Percentiles rank a stretch among this genome's conserved stretches.
phyloP scores from a whole-genome alignment of 1,140 invertebrate species.

The Drosophila subpulchrella region DNA sequence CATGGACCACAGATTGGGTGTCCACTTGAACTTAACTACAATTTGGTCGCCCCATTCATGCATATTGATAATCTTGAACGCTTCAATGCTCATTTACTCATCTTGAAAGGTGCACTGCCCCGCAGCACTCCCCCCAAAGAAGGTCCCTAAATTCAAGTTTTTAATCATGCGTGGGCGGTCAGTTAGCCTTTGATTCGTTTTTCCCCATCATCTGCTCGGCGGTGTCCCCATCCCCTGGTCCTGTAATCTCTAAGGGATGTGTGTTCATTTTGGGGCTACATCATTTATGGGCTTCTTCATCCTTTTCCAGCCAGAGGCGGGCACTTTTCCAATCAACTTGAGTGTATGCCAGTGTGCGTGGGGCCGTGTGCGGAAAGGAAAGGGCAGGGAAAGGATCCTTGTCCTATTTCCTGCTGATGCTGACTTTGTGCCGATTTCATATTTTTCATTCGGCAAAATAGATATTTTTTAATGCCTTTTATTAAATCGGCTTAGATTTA shows the following conservation, averaged over 20 bases:
- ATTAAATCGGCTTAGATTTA: conserved; percentile 79
- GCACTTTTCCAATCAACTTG: conserved; percentile 61
- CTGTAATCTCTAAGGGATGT: conserved; percentile 27
- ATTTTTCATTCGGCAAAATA: conserved; percentile 78
- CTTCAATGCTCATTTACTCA: conserved; percentile 59
- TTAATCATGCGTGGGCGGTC: conserved; percentile 61
- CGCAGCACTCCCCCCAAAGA: background rate
- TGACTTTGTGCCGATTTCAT: conserved; percentile 71
- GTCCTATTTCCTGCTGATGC: conserved; percentile 57
- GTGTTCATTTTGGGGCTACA: conserved; percentile 45
- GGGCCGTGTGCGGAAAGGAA: background rate
- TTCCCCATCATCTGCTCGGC: conserved; percentile 20
- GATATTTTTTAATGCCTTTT: conserved; percentile 80
- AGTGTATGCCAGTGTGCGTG: conserved; percentile 18
- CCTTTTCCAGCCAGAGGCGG: conserved; percentile 30
- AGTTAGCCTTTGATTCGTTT: conserved; percentile 52
- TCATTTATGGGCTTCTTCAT: conserved; percentile 53
- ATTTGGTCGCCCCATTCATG: conserved; percentile 46
- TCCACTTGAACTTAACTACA: conserved; percentile 52
- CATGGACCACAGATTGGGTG: conserved; percentile 1
- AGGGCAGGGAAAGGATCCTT: conserved; percentile 15
- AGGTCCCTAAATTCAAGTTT: conserved; percentile 36
- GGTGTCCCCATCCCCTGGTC: background rate
- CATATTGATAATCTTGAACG: conserved; percentile 66
- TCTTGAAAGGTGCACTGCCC: conserved; percentile 46